Base-by-base conservation (phyloP, 2,797 vertebrate species). In the Craterocephalus amniculus region DNA sequence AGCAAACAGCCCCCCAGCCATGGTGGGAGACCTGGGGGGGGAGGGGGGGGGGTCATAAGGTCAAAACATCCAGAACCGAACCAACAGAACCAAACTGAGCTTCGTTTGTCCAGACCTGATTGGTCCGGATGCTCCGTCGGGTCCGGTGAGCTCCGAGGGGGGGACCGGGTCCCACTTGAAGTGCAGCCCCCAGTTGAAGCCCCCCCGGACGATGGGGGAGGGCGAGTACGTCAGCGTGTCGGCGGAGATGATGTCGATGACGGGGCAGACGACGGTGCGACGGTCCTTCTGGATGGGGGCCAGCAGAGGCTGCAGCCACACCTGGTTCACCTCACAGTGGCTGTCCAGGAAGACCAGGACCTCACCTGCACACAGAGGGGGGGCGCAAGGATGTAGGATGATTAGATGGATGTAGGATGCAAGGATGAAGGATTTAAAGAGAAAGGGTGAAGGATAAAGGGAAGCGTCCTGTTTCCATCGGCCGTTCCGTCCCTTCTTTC, bases 121-220 rank as follows among this genome's bases (percentile, higher is more conserved):
- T 49, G 63, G 95, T 6, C 94, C 93, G 0, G 95, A 94, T 16
- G 93, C 89, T 67, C 95, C 95, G 2, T 94, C 94, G 0, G 94
- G 93, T 22, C 95, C 95, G 34, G 88, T 93, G 27, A 97, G 91
- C 54, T 97, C 96, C 0, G 95, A 86, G 5, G 94, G 78, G 8
- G 97, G 97, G 1, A 99, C 96, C 0, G 98, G 96, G 78, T 99
- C 98, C 98, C 98, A 99, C 58, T 97, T 99, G 87, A 99, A 99
- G 91, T 99, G 97, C 81, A 99, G 95, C 26, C 97, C 98, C 98
- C 98, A 99, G 93, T 99, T 99, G 81, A 99, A 99, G 4, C 98
- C 98, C 0, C 98, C 98, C 0, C 97, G 90, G 64, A 99, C 98
- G 0, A 98, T 94, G 0, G 98, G 98, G 0, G 97, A 99, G 0